Conservation (phyloP, 2,797 vertebrate species). For the Coendou prehensilis region DNA sequence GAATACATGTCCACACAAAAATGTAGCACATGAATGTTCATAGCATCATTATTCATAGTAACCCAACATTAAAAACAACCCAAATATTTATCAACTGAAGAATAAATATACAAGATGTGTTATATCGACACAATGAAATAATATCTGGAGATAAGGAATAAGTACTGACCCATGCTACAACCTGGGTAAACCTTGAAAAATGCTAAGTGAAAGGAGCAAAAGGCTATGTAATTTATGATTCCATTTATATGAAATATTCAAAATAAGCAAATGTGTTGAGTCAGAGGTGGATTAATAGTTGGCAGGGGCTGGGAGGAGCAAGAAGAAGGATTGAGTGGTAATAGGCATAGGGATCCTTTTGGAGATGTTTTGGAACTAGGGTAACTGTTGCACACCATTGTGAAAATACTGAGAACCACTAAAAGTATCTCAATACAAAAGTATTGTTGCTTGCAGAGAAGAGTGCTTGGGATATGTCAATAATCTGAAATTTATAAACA, state of each 20-base stretch:
- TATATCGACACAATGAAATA: not conserved
- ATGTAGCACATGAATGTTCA: not conserved
- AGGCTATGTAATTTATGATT: not conserved
- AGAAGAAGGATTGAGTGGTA: not conserved
- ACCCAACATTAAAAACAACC: not conserved
- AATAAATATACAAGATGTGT: not conserved
- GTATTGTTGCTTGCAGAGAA: not conserved
- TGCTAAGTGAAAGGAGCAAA: not conserved
- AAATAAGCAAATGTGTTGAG: not conserved
- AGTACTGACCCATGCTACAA: not conserved
- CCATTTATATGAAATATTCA: not conserved
- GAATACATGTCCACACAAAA: not conserved
- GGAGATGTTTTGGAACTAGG: not conserved
- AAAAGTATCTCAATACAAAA: not conserved
- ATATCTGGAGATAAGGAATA: not conserved
- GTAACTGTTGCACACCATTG: not conserved
- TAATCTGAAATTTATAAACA: not conserved
- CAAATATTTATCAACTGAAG: not conserved
- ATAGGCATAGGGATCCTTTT: not conserved
- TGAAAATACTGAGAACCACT: not conserved
- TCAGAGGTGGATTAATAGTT: not conserved
- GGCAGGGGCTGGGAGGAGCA: not conserved
- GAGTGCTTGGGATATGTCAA: not conserved
- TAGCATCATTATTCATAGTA: not conserved
- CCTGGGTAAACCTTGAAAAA: not conserved